These are phyloP conservation scores for honey bee (Apis mellifera) DNA, from an alignment of 1,140 invertebrate species.

Conservation along the genomic window DNA sequence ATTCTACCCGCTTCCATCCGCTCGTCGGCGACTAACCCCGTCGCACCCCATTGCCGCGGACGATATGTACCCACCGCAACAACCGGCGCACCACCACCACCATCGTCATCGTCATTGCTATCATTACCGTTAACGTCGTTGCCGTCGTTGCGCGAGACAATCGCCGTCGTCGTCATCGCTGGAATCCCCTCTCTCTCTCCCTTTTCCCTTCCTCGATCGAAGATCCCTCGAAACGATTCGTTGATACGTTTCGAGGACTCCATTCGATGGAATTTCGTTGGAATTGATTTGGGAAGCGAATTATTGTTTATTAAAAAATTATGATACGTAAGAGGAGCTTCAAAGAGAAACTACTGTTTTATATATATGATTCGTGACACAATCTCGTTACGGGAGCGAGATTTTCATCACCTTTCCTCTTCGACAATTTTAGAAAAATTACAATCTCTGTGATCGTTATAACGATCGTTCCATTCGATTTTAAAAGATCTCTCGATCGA, in stretches of 20 bases:
- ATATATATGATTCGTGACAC: too few species aligned
- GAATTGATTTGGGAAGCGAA: neutral
- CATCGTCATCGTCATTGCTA: constrained; percentile 14
- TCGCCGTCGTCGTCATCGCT: constrained; percentile 22
- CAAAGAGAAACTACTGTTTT: too few species aligned
- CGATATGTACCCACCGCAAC: constrained; percentile 66
- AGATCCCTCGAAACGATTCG: neutral
- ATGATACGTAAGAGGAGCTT: too few species aligned
- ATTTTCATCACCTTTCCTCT: too few species aligned
- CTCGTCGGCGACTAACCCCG: constrained; percentile 72
- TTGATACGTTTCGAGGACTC: too few species aligned
- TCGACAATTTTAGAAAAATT: constrained; percentile 12
- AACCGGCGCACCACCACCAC: constrained; percentile 44
- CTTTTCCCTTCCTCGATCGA: neutral
- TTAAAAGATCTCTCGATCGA: too few species aligned
- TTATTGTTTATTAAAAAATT: too few species aligned
- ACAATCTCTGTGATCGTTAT: constrained; percentile 31
- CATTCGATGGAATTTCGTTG: neutral
- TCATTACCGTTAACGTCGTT: constrained; percentile 41
- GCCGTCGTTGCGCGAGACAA: constrained; percentile 21
- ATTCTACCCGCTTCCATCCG: constrained; percentile 78
- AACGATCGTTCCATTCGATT: too few species aligned
- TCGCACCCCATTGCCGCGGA: constrained; percentile 56
- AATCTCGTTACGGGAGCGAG: too few species aligned
- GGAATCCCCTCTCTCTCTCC: neutral